phyloP scores from a whole-genome alignment of 2,113 vertebrate species.

The Myotis davidii region DNA sequence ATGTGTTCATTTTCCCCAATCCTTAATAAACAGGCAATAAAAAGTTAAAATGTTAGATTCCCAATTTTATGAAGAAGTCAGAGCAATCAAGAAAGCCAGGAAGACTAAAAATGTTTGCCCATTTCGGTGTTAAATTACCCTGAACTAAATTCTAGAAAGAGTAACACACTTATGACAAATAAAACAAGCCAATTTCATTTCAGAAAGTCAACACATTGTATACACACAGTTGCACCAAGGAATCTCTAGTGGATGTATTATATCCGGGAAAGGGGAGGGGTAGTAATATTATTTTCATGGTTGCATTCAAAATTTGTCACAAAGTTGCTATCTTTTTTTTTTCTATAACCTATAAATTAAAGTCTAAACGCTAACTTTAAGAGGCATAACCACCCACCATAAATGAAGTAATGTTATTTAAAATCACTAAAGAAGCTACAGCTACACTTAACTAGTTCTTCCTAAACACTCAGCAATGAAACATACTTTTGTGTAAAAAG shows the following conservation, averaged over 20 bases:
- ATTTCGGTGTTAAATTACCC: constrained; percentile 33
- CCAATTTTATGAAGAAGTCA: constrained; percentile 36
- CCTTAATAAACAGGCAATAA: constrained; percentile 47
- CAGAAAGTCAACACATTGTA: constrained; percentile 34
- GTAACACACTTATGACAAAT: constrained; percentile 22
- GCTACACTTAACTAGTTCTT: background rate
- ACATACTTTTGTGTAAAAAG: background rate
- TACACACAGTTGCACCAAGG: background rate
- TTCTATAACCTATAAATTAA: constrained; percentile 49
- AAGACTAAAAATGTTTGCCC: constrained; percentile 40
- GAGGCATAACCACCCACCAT: constrained; percentile 1
- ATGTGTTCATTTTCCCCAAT: constrained; percentile 3
- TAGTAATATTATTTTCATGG: background rate
- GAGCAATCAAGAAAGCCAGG: constrained; percentile 13
- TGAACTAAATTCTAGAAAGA: constrained; percentile 48
- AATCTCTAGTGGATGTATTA: background rate
- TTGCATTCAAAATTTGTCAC: constrained; percentile 57
- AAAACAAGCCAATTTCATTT: constrained; percentile 47
- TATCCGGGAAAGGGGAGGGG: background rate
- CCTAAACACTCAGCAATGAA: constrained; percentile 5
- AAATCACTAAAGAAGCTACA: constrained; percentile 18
- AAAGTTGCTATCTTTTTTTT: constrained; percentile 60
- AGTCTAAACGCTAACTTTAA: constrained; percentile 56
- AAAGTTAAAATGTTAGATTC: constrained; percentile 53
- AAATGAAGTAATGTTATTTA: background rate